phyloP scores from a whole-genome alignment of 2,888 invertebrate species.

The Muscina levida region DNA sequence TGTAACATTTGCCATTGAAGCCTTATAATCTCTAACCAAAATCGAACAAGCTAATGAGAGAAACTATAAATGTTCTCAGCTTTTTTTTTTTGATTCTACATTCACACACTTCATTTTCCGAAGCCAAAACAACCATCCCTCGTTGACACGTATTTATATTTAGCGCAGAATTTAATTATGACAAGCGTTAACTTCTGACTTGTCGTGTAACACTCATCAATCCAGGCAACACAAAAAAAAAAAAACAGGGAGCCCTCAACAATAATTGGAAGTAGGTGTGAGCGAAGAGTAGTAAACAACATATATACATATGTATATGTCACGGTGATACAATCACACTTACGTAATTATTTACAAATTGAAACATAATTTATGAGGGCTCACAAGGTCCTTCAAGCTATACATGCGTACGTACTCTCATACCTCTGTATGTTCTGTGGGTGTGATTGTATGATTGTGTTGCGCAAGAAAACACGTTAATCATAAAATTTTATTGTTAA shows the following conservation, averaged over 20 bases:
- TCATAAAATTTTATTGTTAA: slow-evolving; percentile 41
- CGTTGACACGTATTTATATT: slow-evolving; percentile 33
- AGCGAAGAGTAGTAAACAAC: too few species aligned
- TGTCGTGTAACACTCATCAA: slow-evolving; percentile 19
- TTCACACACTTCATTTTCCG: too few species aligned
- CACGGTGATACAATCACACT: slow-evolving; percentile 7
- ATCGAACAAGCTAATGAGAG: too few species aligned
- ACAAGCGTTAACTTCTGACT: slow-evolving; percentile 42
- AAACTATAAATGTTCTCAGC: too few species aligned
- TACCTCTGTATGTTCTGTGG: slow-evolving; percentile 3
- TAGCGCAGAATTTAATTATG: slow-evolving; percentile 34
- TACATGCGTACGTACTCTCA: slow-evolving; percentile 2
- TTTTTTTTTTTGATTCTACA: too few species aligned
- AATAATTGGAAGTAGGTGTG: slow-evolving; percentile 8
- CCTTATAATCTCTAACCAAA: too few species aligned
- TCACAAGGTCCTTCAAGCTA: slow-evolving; percentile 39
- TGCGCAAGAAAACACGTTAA: slow-evolving; percentile 32
- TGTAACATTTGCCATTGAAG: too few species aligned
- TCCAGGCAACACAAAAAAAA: slow-evolving; percentile 9
- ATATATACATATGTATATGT: slow-evolving; percentile 4
- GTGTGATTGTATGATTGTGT: too few species aligned
- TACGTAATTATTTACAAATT: slow-evolving; percentile 18
- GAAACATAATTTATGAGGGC: slow-evolving; percentile 24
- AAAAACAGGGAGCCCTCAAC: slow-evolving; percentile 5
- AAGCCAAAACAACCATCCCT: too few species aligned